phyloP scores from a whole-genome alignment of 2,113 vertebrate species.

The Empidonax traillii region DNA sequence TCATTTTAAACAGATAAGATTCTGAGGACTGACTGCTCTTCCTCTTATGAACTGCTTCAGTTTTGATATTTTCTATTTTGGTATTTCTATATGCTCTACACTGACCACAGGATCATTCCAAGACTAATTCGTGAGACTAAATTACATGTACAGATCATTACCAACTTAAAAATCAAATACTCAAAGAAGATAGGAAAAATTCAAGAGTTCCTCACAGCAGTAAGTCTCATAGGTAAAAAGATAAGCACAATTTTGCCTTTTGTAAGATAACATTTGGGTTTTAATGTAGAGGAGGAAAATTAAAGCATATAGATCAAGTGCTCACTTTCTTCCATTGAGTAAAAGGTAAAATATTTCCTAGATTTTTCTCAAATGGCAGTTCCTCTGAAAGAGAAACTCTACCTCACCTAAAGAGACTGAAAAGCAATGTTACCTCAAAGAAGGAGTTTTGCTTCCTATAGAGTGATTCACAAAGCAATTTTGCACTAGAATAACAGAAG shows the following conservation, averaged over 20 bases:
- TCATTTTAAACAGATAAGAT: background rate
- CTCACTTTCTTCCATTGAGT: background rate
- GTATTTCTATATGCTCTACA: background rate
- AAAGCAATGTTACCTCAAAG: background rate
- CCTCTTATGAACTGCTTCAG: background rate
- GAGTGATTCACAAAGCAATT: background rate
- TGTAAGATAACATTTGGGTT: background rate
- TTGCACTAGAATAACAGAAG: background rate
- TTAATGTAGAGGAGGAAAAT: background rate
- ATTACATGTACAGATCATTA: background rate
- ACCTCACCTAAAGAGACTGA: background rate
- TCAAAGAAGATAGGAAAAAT: background rate
- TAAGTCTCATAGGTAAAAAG: background rate
- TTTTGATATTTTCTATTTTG: background rate
- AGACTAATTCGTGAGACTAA: background rate
- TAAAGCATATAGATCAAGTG: background rate
- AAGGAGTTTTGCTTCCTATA: background rate
- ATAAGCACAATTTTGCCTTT: background rate
- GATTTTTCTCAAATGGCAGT: background rate
- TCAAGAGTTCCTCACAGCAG: background rate
- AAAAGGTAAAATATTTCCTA: background rate
- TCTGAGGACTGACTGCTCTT: background rate
- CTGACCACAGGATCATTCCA: background rate
- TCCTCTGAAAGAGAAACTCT: background rate
- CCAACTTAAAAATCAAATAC: background rate